phyloP scores from a whole-genome alignment of 2,797 vertebrate genomes.

The Eleutherodactylus coqui region DNA sequence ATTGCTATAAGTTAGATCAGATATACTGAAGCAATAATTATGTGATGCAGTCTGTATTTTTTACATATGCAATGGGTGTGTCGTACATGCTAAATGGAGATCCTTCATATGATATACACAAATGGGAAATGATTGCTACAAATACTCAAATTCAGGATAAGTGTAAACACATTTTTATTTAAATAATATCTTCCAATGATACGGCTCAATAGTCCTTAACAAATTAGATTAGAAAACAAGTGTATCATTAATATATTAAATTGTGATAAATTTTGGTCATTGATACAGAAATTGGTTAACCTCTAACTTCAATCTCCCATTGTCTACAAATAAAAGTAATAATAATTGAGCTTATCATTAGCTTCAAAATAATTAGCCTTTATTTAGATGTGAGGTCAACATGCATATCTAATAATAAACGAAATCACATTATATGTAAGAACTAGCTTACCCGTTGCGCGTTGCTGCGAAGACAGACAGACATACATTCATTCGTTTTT shows the following conservation, averaged over 20 bases:
- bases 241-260: constrained; percentile 41
- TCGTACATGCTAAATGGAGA: background rate
- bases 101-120: background rate
- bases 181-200: constrained; percentile 25
- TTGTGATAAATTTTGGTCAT: constrained; percentile 19
- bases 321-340: constrained; percentile 20
- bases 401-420: background rate
- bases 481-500: too few relatives aligned
- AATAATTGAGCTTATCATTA: constrained; percentile 28
- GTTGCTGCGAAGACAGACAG: too few relatives aligned
- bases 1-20: too few relatives aligned
- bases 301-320: background rate
- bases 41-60: background rate
- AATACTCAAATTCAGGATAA: background rate
- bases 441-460: background rate
- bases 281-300: constrained; percentile 21
- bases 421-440: background rate
- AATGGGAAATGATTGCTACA: background rate
- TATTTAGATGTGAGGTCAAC: background rate
- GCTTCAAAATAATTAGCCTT: background rate
- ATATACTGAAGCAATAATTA: background rate
- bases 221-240: constrained; percentile 25
- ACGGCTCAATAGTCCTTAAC: constrained; percentile 11
- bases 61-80: background rate
- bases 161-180: background rate